These are phyloP conservation scores for Dioctria rufipes DNA, from an alignment of 2,888 invertebrate species.

Conservation along the genomic window DNA sequence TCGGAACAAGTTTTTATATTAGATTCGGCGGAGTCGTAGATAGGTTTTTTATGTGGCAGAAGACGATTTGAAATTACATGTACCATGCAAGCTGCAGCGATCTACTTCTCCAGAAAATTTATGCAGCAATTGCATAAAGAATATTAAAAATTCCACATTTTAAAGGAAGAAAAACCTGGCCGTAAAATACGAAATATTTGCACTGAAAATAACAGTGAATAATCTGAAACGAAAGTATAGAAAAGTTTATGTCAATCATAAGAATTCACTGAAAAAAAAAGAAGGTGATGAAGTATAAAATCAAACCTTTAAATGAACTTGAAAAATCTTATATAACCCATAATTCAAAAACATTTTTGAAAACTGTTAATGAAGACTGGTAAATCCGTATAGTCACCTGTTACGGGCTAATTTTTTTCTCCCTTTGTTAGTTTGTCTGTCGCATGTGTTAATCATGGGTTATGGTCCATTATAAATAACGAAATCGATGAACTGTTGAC, in stretches of 20 bases:
- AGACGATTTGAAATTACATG: too few species aligned
- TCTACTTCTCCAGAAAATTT: background rate
- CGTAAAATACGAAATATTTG: background rate
- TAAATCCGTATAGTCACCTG: background rate
- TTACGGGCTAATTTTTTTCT: too few species aligned
- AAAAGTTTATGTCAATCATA: background rate
- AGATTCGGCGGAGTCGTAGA: too few species aligned
- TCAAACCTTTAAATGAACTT: background rate
- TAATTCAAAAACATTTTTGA: constrained; percentile 67
- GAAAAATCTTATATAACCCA: constrained; percentile 73
- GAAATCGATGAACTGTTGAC: too few species aligned
- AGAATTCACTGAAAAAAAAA: background rate
- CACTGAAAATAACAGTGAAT: background rate
- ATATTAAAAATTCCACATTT: background rate
- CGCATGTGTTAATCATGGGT: too few species aligned
- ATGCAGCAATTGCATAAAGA: background rate
- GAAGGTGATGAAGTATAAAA: background rate
- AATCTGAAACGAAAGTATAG: background rate
- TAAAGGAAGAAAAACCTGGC: background rate
- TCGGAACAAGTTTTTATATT: background rate
- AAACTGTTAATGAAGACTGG: background rate
- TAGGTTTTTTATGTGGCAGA: too few species aligned
- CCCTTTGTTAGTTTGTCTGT: too few species aligned
- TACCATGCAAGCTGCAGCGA: background rate
- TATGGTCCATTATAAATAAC: too few species aligned